Evolutionary conservation across 2,113 vertebrate genomes (phyloP).

Genomic region (Dasyprocta punctata): DNA sequence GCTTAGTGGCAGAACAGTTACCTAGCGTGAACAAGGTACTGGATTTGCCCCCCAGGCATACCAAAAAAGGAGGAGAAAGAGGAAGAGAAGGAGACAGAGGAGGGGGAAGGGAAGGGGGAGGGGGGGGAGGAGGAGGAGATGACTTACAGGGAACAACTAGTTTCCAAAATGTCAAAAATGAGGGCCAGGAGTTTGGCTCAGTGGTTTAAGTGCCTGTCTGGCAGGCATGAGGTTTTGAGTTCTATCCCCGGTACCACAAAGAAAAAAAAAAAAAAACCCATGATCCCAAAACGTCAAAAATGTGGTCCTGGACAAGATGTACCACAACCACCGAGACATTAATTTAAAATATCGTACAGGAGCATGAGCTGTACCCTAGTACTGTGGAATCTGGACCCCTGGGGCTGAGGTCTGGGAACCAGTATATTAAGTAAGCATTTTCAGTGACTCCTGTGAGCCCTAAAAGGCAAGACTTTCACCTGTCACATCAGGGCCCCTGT

Average conservation of each 20-base stretch:
- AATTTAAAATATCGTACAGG: background rate
- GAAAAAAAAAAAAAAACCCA: too few species aligned
- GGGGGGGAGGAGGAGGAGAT: too few species aligned
- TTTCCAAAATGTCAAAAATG: constrained; percentile 17
- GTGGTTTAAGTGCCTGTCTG: too few species aligned
- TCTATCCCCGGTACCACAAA: too few species aligned
- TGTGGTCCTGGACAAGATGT: background rate
- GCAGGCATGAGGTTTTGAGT: too few species aligned
- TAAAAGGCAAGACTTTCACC: background rate
- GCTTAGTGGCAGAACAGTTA: background rate
- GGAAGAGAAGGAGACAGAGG: background rate
- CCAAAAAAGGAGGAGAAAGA: background rate
- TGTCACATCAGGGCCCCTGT: background rate
- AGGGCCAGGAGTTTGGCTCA: background rate
- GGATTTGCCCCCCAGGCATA: background rate
- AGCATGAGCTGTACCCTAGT: background rate
- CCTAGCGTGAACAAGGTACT: too few species aligned
- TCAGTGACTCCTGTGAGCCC: background rate
- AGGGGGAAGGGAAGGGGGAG: background rate
- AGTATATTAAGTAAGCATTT: background rate
- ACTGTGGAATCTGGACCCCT: background rate
- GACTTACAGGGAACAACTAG: background rate
- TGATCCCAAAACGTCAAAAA: constrained; percentile 24
- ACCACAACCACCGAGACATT: background rate
- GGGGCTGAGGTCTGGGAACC: background rate